A percentile compares a stretch with the other conserved stretches of the same genome.
phyloP scores from a whole-genome alignment of 1,140 invertebrate genomes.

The Vanessa tameamea region DNA sequence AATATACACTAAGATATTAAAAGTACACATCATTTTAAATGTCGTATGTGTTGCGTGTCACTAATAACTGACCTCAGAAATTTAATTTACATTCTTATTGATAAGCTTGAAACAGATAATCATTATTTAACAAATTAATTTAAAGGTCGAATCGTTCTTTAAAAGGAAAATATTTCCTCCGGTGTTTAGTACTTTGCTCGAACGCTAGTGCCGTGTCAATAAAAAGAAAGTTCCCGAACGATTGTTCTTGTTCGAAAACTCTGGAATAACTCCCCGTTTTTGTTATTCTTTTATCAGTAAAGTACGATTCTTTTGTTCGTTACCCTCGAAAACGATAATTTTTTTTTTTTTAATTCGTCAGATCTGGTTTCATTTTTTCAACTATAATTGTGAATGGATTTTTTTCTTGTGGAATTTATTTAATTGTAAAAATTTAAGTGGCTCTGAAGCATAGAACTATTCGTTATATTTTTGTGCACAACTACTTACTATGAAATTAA shows the following conservation, averaged over 20 bases:
- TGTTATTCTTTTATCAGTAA: conserved; percentile 39
- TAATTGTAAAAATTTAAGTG: background rate
- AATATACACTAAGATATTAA: too few relatives aligned
- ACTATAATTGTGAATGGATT: background rate
- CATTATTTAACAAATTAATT: background rate
- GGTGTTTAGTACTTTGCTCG: conserved; percentile 19
- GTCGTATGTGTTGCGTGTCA: too few relatives aligned
- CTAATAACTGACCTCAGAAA: too few relatives aligned
- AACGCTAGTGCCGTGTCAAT: conserved; percentile 17
- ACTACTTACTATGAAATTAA: too few relatives aligned
- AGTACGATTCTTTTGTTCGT: conserved; percentile 29
- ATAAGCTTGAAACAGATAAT: background rate
- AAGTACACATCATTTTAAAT: too few relatives aligned
- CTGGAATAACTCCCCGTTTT: conserved; percentile 30
- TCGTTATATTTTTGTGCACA: too few relatives aligned
- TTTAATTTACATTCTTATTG: too few relatives aligned
- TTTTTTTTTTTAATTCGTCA: background rate
- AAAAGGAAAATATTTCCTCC: conserved; percentile 21
- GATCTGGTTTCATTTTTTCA: conserved; percentile 2
- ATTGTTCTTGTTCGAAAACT: conserved; percentile 34
- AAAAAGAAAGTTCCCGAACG: conserved; percentile 24
- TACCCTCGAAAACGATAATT: background rate
- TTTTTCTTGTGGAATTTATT: background rate
- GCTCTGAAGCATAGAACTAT: too few relatives aligned
- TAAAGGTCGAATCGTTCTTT: background rate